phyloP scores from a whole-genome alignment of 2,888 invertebrate species.

The Mimumesa dahlbomi region DNA sequence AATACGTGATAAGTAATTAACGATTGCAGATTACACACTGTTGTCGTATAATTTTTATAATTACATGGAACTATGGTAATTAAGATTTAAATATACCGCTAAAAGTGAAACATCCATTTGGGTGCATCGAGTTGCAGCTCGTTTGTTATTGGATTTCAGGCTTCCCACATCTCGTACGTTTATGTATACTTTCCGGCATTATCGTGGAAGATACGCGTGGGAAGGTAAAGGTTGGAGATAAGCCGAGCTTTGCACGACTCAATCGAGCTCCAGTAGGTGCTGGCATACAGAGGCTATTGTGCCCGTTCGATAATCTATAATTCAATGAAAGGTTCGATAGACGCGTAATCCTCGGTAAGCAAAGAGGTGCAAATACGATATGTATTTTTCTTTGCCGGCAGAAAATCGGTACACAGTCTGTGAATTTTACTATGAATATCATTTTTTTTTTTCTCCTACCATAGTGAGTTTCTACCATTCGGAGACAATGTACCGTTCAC shows the following conservation, averaged over 20 bases:
- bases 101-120: not conserved
- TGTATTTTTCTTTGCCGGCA: slow-evolving; percentile 30
- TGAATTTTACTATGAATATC: not conserved
- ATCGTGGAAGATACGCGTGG: slow-evolving; percentile 62
- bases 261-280: slow-evolving; percentile 56
- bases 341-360: slow-evolving; percentile 50
- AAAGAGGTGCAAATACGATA: slow-evolving; percentile 39
- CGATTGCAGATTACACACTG: too few species aligned
- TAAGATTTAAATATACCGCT: slow-evolving; percentile 26
- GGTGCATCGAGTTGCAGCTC: not conserved
- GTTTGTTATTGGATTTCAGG: slow-evolving; percentile 16
- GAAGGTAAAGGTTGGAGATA: slow-evolving; percentile 63
- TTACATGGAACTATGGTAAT: too few species aligned
- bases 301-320: slow-evolving; percentile 42
- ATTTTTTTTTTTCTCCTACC: not conserved
- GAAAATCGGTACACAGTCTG: slow-evolving; percentile 18
- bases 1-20: too few species aligned
- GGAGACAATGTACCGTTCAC: too few species aligned
- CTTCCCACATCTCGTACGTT: slow-evolving; percentile 33
- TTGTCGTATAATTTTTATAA: too few species aligned
- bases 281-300: slow-evolving; percentile 59
- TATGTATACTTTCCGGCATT: slow-evolving; percentile 33
- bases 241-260: slow-evolving; percentile 44
- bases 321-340: slow-evolving; percentile 59
- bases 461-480: not conserved